Base-by-base conservation (phyloP, 2,888 invertebrate genomes). In the Archaeoteleia sp. region DNA sequence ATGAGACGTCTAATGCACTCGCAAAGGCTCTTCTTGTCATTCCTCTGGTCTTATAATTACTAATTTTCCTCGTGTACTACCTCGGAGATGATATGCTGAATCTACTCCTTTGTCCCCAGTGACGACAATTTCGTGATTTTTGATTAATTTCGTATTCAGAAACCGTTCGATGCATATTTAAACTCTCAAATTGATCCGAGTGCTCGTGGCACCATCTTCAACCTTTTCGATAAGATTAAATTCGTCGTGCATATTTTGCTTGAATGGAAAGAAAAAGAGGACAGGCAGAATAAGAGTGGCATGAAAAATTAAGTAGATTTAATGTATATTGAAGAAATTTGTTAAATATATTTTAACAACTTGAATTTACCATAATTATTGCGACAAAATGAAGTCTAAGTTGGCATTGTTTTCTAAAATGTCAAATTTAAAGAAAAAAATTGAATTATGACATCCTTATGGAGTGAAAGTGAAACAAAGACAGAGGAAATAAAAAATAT, bases 141-240 rank as follows among this genome's bases (percentile, higher is more conserved):
- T 37, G 48, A 45, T 62, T 40, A 40, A 48, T 74, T 80, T 73
- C 46, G 76, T 72, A 79, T 81, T 79, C 78, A 70, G 61, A 70
- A 72, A 75, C 73, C 73, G 75, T 76, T 75, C 74, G 70, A 61
- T 72, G 78, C 76, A 78, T 80, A 81, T 77, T 81, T 77, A 77
- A 81, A 70, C 70, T 63, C 61, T 65, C 66, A 71, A 74, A 74
- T 74, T 73, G 67, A 70, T 67, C 61, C 62, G 51, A n/a, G n/a
- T n/a, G n/a, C n/a, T n/a, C 45, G 65, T 10, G 23, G 42, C 40
- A 27, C 53, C 32, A 39, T 45, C 54, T 48, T 62, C 62, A 43
- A 51, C 74, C 71, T 71, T 72, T 77, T 77, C 65, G 67, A 65
- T 61, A 71, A 75, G 74, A 80, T 78, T 78, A 78, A 80, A 78